These are phyloP conservation scores for Ochlodes sylvanus DNA, from an alignment of 2,888 invertebrate species.

Conservation along the genomic window DNA sequence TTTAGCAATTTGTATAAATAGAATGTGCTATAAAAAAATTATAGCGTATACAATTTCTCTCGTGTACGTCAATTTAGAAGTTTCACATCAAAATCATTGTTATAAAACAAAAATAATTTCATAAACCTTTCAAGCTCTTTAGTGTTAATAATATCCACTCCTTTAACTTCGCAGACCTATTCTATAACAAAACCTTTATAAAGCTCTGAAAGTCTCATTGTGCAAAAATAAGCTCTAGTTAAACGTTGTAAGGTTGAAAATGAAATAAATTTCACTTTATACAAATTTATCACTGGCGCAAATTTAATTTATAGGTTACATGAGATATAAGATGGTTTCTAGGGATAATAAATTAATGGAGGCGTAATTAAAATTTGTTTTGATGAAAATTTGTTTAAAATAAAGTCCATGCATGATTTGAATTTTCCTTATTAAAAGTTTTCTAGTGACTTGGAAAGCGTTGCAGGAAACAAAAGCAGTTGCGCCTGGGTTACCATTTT, in stretches of 20 bases:
- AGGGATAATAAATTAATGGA: conserved; percentile 11
- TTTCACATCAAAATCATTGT: too few species aligned
- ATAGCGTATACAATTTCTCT: too few species aligned
- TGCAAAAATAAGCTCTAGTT: conserved; percentile 21
- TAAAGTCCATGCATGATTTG: too few species aligned
- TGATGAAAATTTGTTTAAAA: neutral
- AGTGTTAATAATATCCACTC: conserved; percentile 28
- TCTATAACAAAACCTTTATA: conserved; percentile 16
- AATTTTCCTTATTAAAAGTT: too few species aligned
- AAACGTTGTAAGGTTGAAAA: conserved; percentile 4
- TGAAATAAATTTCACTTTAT: conserved; percentile 12
- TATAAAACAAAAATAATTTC: too few species aligned
- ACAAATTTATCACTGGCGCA: conserved; percentile 23
- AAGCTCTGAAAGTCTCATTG: conserved; percentile 6
- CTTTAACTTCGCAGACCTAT: conserved; percentile 20
- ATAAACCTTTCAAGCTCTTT: conserved; percentile 22
- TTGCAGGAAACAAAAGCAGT: too few species aligned
- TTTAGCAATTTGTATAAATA: too few species aligned
- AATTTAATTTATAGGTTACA: conserved; percentile 34
- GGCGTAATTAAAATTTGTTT: conserved; percentile 17
- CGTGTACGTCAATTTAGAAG: too few species aligned
- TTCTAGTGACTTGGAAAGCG: too few species aligned
- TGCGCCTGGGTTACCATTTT: too few species aligned
- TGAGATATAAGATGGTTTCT: conserved; percentile 14
- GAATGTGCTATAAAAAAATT: too few species aligned